These are phyloP conservation scores for Diaprepes abbreviatus DNA, from an alignment of 2,888 invertebrate species.

Conservation along the genomic window DNA sequence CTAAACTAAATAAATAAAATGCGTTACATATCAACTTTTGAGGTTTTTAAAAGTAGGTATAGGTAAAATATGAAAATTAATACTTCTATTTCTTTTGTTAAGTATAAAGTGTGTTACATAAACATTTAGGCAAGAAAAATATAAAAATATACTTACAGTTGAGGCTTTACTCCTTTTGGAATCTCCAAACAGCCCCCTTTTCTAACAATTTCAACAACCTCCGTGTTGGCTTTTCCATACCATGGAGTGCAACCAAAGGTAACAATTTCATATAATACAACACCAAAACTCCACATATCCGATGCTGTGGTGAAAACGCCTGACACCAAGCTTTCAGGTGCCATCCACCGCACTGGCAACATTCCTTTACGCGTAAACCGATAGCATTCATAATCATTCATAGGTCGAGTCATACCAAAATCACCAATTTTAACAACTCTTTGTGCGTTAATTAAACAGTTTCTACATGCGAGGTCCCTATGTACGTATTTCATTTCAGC, in stretches of 20 bases:
- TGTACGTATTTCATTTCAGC: constrained; percentile 90
- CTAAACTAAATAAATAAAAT: too few relatives aligned
- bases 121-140: neutral
- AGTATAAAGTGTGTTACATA: too few relatives aligned
- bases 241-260: constrained; percentile 94
- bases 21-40: too few relatives aligned
- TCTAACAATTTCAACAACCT: constrained; percentile 87
- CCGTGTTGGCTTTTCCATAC: constrained; percentile 87
- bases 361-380: constrained; percentile 82
- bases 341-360: constrained; percentile 79
- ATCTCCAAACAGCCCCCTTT: constrained; percentile 80
- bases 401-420: constrained; percentile 93
- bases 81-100: too few relatives aligned
- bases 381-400: constrained; percentile 88
- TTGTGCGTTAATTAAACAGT: constrained; percentile 79
- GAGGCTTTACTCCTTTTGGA: constrained; percentile 83
- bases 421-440: constrained; percentile 86
- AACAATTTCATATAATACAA: constrained; percentile 88
- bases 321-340: constrained; percentile 86
- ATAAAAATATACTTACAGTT: constrained; percentile 76
- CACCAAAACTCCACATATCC: constrained; percentile 93
- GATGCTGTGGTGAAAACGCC: constrained; percentile 89
- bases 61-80: too few relatives aligned
- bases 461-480: constrained; percentile 85
- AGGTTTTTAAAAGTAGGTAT: too few relatives aligned